A percentile compares a stretch with the other conserved stretches of the same genome.
Evolutionary conservation across 2,113 vertebrate genomes (phyloP).

Genomic region (Scomber japonicus): DNA sequence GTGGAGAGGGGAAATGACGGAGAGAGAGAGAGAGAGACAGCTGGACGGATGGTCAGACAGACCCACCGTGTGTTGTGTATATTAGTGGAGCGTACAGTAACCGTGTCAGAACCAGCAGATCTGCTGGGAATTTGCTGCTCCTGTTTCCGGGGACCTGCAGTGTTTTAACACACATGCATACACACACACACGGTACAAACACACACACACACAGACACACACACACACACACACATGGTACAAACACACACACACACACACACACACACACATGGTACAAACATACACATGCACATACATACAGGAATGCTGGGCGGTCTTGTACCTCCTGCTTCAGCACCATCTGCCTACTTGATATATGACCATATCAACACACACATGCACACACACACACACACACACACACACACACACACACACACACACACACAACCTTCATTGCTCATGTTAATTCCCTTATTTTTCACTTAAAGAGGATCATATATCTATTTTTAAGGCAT

Average conservation of each 20-base stretch:
- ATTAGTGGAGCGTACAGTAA: slow-evolving; percentile 18
- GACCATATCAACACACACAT: slow-evolving; percentile 18
- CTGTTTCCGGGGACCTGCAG: slow-evolving; percentile 66
- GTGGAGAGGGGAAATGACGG: neutral
- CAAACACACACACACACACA: neutral
- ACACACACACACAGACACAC: slow-evolving; percentile 3
- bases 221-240: neutral
- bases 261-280: too few species aligned
- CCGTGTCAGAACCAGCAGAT: slow-evolving; percentile 55
- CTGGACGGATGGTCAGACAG: slow-evolving; percentile 37
- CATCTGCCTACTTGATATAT: slow-evolving; percentile 62
- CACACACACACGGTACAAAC: neutral
- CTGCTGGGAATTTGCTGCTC: slow-evolving; percentile 59
- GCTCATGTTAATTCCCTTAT: neutral
- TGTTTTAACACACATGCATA: slow-evolving; percentile 19
- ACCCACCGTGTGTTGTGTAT: slow-evolving; percentile 12
- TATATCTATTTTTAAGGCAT: neutral
- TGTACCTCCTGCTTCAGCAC: slow-evolving; percentile 62
- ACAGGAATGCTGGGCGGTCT: slow-evolving; percentile 37
- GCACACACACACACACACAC: neutral
- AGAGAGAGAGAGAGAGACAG: slow-evolving; percentile 25
- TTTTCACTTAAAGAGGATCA: neutral
- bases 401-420: neutral
- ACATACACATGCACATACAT: slow-evolving; percentile 20
- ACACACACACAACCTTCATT: neutral